Evolutionary conservation across 2,113 vertebrate genomes (phyloP), one percentile per base, ranked within the genome.

Genomic region (Trochalopteron elliotii): DNA sequence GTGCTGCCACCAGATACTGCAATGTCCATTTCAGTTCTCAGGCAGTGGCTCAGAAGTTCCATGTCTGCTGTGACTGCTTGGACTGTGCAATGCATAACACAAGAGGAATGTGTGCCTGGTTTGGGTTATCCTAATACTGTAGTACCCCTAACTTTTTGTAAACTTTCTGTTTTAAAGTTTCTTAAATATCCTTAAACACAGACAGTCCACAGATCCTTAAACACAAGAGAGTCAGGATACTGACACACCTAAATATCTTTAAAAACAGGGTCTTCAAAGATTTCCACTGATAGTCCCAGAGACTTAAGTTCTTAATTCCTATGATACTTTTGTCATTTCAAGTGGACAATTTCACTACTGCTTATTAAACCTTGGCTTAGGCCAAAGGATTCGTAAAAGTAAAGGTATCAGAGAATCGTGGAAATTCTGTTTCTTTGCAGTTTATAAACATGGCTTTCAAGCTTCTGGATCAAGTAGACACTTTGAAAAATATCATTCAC

Each of bases 71-170:
- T 42, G 27, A 16, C 25, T 44, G 7, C 25, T 83, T 77, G 19
- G 14, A 45, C 9, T 80, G 27, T 52, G 12, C 30, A 47, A 1
- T 71, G 23, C 5, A 11, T 56, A 45, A n/a, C 16, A 33, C 21
- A 37, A 27, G 12, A 67, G 35, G 28, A 63, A 30, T 31, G 13
- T 31, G 25, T 49, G 22, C 31, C 24, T 64, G 27, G 5, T 59
- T 61, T 0, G 0, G 6, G 4, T 83, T 72, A 44, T 47, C 15
- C 55, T 74, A 15, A 35, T 45, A 14, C 15, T 57, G 21, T 22
- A 40, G 39, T 22, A 24, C 7, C 21, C 15, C 1, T 19, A 55
- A 37, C 1, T 83, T 7, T 49, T 52, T 28, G 13, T 10, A 75
- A 63, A 53, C 21, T 68, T 75, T 69, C 28, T 78, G 2, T 39